Evolutionary conservation across 2,888 invertebrate genomes (phyloP).

Genomic region (Apodemia hepburni): DNA sequence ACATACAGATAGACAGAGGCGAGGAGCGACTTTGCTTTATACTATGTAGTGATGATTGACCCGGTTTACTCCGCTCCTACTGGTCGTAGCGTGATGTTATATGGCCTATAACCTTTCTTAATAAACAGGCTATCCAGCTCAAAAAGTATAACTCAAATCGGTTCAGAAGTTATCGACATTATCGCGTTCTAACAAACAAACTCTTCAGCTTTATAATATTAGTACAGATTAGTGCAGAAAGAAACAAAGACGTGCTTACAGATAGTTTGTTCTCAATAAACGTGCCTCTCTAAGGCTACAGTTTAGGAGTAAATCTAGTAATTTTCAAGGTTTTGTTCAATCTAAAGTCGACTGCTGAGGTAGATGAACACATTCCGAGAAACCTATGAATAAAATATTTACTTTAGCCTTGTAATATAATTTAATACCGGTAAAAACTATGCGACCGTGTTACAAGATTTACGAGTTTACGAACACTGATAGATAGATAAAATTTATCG

Average conservation of each 20-base stretch:
- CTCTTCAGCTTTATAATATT: too few species aligned
- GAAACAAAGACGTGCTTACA: not conserved
- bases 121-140: too few species aligned
- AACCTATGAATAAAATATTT: constrained; percentile 6
- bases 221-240: too few species aligned
- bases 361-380: constrained; percentile 2
- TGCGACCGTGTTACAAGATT: constrained; percentile 5
- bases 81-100: too few species aligned
- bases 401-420: constrained; percentile 3
- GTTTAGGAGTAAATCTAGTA: not conserved
- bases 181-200: too few species aligned
- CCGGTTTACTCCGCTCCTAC: too few species aligned
- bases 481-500: not conserved
- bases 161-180: too few species aligned
- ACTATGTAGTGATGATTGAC: too few species aligned
- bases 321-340: not conserved
- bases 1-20: too few species aligned
- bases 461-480: not conserved
- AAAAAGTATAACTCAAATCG: too few species aligned
- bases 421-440: constrained; percentile 11
- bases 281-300: not conserved
- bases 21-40: too few species aligned
- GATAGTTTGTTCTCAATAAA: not conserved
- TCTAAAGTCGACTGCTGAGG: not conserved
- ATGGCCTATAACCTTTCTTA: too few species aligned